Conservation (phyloP, 2,113 vertebrate genomes). For the Coptodon rendalli region DNA sequence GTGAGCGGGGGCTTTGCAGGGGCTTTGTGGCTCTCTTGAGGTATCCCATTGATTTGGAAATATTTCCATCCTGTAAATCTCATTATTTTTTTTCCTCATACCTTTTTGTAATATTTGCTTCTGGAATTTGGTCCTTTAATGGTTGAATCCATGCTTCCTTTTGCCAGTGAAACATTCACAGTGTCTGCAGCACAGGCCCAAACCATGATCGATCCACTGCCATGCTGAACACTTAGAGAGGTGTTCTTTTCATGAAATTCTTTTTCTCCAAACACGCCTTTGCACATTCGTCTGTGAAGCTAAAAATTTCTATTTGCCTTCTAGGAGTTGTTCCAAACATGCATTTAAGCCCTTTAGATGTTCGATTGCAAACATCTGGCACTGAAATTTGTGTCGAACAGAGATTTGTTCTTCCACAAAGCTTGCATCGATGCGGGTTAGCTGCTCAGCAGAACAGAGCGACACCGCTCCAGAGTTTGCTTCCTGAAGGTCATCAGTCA, state of each 20-base stretch:
- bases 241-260: neutral
- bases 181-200: neutral
- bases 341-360: neutral
- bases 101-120: neutral
- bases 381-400: neutral
- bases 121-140: neutral
- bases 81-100: neutral
- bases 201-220: neutral
- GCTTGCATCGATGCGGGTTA: neutral
- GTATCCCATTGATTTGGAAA: neutral
- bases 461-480: rapidly evolving
- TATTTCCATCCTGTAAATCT: neutral
- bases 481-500: neutral
- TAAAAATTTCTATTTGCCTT: rapidly evolving
- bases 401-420: neutral
- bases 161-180: neutral
- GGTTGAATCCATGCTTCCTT: neutral
- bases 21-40: neutral
- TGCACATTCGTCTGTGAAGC: neutral
- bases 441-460: neutral
- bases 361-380: neutral
- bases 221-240: neutral
- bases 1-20: neutral
- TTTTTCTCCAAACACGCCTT: neutral
- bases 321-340: neutral